Evolutionary conservation across 2,888 invertebrate species (phyloP).

Genomic region (Yponomeuta malinellus): DNA sequence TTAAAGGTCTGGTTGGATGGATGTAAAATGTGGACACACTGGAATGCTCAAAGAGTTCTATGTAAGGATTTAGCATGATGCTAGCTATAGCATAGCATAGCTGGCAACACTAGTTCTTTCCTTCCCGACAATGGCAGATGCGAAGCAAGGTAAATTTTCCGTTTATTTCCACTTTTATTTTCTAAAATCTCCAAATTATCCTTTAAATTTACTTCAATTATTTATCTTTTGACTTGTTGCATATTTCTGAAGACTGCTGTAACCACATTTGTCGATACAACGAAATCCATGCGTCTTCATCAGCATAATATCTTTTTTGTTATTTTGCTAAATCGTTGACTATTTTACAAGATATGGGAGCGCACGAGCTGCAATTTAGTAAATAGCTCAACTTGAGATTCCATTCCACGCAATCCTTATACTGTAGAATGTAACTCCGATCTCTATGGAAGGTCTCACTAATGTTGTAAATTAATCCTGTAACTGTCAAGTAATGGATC

Average conservation of each 20-base stretch:
- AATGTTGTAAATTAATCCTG: no score
- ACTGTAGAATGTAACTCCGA: background rate
- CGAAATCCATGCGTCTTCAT: slow-evolving; percentile 44
- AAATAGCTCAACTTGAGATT: background rate
- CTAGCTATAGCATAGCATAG: background rate
- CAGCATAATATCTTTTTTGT: slow-evolving; percentile 42
- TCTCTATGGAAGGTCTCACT: background rate
- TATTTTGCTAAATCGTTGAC: slow-evolving; percentile 17
- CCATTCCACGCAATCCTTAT: no score
- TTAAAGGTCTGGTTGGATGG: no score
- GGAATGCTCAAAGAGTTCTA: no score
- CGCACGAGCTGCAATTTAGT: background rate
- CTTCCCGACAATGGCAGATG: slow-evolving; percentile 64
- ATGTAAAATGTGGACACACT: no score
- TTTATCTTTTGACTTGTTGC: background rate
- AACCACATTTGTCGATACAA: background rate
- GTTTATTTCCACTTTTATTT: background rate
- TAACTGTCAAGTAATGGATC: background rate
- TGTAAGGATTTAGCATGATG: background rate
- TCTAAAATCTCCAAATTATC: background rate
- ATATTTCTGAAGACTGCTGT: background rate
- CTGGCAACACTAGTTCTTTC: slow-evolving; percentile 11
- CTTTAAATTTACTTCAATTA: background rate
- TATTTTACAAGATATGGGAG: background rate
- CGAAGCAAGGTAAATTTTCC: slow-evolving; percentile 62